Evolutionary conservation across 2,113 vertebrate species (phyloP).

Genomic region (Leptosomus discolor): DNA sequence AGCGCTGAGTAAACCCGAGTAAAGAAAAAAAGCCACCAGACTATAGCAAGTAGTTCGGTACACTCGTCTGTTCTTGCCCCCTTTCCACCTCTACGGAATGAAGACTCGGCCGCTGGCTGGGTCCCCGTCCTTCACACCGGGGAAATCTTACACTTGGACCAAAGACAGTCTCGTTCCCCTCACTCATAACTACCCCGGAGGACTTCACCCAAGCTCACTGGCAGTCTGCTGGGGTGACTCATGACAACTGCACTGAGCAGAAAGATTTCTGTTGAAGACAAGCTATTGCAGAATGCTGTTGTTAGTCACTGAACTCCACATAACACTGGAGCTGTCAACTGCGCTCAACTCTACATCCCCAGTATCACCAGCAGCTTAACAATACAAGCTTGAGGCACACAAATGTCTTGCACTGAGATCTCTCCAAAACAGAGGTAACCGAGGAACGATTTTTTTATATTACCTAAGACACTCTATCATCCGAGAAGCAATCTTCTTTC

Average conservation of each 20-base stretch:
- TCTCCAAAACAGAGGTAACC: rapidly evolving
- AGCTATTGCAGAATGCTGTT: background rate
- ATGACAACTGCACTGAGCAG: background rate
- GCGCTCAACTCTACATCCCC: background rate
- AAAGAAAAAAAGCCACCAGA: background rate
- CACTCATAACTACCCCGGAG: background rate
- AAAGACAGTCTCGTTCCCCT: background rate
- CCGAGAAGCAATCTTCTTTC: slow-evolving; percentile 91
- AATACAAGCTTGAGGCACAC: background rate
- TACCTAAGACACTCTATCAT: slow-evolving; percentile 97
- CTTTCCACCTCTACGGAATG: background rate
- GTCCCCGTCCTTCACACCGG: background rate
- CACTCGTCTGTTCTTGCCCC: background rate
- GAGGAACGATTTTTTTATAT: background rate
- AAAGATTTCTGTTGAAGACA: background rate
- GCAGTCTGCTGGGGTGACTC: background rate
- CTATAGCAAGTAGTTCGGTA: rapidly evolving
- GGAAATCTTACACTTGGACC: background rate
- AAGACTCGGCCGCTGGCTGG: background rate
- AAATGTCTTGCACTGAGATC: background rate
- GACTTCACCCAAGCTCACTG: background rate
- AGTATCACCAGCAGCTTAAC: background rate
- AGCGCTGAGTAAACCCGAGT: background rate
- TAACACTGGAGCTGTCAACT: background rate
- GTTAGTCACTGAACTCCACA: rapidly evolving